Conservation (phyloP, 2,797 vertebrate genomes). For the Centroberyx gerrardi region DNA sequence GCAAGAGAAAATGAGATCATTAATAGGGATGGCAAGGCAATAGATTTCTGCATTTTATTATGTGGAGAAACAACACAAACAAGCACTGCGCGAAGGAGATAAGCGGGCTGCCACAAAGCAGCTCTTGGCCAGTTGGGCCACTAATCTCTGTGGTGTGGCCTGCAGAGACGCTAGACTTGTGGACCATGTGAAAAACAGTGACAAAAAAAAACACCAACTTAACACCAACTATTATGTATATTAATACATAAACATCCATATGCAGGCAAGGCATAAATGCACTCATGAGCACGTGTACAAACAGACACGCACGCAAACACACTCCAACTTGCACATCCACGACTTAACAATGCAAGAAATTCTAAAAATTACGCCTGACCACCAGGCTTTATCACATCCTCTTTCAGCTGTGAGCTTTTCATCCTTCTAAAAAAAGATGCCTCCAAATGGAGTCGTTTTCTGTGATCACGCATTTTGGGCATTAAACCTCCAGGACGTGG, state of each 20-base stretch:
- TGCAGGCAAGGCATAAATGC: neutral
- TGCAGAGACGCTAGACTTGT: constrained; percentile 53
- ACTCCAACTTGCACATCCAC: constrained; percentile 17
- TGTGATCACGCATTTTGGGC: constrained; percentile 64
- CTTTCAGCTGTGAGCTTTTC: constrained; percentile 45
- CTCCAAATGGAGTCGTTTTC: constrained; percentile 63
- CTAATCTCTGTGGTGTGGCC: constrained; percentile 71
- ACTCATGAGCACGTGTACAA: neutral
- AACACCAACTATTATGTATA: constrained; percentile 31
- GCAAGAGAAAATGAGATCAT: constrained; percentile 78
- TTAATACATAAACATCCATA: constrained; percentile 43
- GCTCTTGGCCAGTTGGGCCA: constrained; percentile 66
- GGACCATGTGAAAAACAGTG: constrained; percentile 22
- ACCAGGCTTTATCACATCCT: constrained; percentile 59
- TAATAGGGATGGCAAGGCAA: constrained; percentile 76
- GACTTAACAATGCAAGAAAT: constrained; percentile 40
- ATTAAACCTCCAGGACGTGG: constrained; percentile 71
- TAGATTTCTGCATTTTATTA: constrained; percentile 80
- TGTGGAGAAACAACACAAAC: constrained; percentile 78
- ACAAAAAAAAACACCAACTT: constrained; percentile 48
- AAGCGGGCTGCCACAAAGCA: constrained; percentile 77
- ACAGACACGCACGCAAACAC: neutral
- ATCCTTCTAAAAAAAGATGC: constrained; percentile 65
- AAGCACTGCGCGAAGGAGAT: constrained; percentile 79
- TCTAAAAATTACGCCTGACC: constrained; percentile 54